Base-by-base conservation (phyloP, 2,888 invertebrate species). In the Tetragonula carbonaria region DNA sequence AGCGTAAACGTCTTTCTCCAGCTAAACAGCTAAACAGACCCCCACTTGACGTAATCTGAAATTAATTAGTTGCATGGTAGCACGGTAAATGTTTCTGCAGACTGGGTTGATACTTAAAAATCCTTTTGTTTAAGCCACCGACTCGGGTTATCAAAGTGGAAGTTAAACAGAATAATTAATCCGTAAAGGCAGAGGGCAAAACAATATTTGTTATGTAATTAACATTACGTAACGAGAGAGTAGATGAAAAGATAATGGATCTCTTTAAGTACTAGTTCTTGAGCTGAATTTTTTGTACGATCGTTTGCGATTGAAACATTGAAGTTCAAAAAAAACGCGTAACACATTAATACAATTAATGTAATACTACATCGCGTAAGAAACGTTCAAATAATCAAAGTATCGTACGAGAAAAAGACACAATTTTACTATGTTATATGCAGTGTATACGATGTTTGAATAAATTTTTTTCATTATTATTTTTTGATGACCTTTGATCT, bases 141-240 rank as follows among this genome's bases (percentile, higher is more conserved):
- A 18, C 13, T 45, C 18, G 0, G 16, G 6, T 28, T 23, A 51
- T 50, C 51, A 50, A 6, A 50, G 71, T n/a, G 23, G 16, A 33
- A 38, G 38, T 11, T 38, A n/a, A 71, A 57, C 16, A n/a, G n/a
- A 33, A 50, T 50, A n/a, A 63, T 74, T 74, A 62, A 51, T 74
- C 50, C 33, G 2, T 53, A 23, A 57, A 16, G 45, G 23, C 18
- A 18, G 45, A 66, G 23, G 53, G 51, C 4, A 4, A 50, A 50
- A 45, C 45, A 45, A 45, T 28, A 59, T 62, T 62, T 50, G 4
- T 73, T 62, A 21, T 0, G 28, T 6, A 14, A 62, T 73, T 62
- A 59, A 14, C 23, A 6, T 53, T 53, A 53, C 21, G 28, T 13
- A 38, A 38, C 14, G n/a, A 16, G 6, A 2, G 2, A 50, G 18